Conservation (phyloP, 1,140 invertebrate genomes). For the Cepaea nemoralis region DNA sequence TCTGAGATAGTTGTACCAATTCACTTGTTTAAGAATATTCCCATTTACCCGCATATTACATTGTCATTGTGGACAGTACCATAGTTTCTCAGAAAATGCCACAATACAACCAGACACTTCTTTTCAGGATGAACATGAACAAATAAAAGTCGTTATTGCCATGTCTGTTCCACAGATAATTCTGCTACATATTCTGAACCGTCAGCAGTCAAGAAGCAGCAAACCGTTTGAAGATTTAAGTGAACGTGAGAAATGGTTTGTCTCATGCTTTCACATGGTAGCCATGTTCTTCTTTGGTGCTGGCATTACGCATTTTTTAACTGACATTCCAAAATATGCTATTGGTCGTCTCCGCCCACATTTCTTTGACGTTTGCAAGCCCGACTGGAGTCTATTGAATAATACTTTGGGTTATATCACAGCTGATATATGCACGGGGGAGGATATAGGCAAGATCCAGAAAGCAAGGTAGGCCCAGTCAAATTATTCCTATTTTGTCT, state of each 20-base stretch:
- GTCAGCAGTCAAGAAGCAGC: neutral
- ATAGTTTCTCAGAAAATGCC: no score
- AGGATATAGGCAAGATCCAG: constrained; percentile 31
- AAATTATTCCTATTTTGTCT: constrained; percentile 33
- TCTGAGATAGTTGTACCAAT: no score
- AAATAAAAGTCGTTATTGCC: neutral
- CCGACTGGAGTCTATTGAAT: constrained; percentile 44
- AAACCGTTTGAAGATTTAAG: no score
- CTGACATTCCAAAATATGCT: constrained; percentile 91
- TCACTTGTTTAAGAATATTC: no score
- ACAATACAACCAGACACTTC: no score
- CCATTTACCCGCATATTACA: no score
- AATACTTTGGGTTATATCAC: constrained; percentile 38
- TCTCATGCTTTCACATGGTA: constrained; percentile 32
- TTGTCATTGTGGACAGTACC: no score
- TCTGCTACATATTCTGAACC: neutral
- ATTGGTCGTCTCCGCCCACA: constrained; percentile 93
- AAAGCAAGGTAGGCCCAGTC: constrained; percentile 48
- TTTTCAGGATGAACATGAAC: neutral
- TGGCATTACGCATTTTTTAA: constrained; percentile 79
- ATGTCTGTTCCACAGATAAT: neutral
- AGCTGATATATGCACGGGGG: constrained; percentile 48
- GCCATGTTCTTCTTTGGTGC: constrained; percentile 88
- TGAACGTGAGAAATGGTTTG: neutral
- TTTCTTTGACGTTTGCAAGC: constrained; percentile 80